Conservation (phyloP, 2,113 vertebrate species). For the Strigops habroptila region DNA sequence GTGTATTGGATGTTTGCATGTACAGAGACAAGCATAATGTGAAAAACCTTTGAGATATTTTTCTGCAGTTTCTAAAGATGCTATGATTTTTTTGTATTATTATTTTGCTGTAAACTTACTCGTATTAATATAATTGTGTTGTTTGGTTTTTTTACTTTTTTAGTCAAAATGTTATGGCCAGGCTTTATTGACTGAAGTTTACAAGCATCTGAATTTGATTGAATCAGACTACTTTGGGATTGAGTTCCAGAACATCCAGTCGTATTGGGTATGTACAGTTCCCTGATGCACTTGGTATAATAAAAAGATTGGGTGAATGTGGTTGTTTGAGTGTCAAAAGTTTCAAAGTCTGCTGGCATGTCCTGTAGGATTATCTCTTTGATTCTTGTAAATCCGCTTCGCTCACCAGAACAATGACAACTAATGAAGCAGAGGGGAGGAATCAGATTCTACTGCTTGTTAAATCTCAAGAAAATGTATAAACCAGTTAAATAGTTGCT, state of each 20-base stretch:
- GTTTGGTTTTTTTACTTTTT: neutral
- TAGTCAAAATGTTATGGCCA: conserved; percentile 85
- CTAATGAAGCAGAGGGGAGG: neutral
- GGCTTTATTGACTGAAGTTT: conserved; percentile 80
- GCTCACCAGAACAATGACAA: accelerated
- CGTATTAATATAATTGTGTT: neutral
- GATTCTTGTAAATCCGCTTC: neutral
- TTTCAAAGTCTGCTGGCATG: neutral
- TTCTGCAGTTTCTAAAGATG: neutral
- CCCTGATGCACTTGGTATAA: neutral
- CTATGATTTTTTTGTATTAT: neutral
- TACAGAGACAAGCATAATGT: neutral
- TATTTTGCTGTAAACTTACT: neutral
- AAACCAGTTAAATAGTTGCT: neutral
- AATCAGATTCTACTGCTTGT: neutral
- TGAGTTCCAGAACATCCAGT: conserved; percentile 89
- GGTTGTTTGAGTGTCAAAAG: neutral
- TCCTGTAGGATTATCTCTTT: neutral
- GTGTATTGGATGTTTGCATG: neutral
- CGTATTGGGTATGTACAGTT: conserved; percentile 86
- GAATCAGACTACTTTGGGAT: conserved; percentile 97
- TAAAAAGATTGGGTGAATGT: neutral
- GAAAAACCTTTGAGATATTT: neutral
- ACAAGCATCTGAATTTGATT: conserved; percentile 86
- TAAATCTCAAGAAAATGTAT: neutral